Conservation (phyloP, 2,888 invertebrate species). For the Craniophora ligustri region DNA sequence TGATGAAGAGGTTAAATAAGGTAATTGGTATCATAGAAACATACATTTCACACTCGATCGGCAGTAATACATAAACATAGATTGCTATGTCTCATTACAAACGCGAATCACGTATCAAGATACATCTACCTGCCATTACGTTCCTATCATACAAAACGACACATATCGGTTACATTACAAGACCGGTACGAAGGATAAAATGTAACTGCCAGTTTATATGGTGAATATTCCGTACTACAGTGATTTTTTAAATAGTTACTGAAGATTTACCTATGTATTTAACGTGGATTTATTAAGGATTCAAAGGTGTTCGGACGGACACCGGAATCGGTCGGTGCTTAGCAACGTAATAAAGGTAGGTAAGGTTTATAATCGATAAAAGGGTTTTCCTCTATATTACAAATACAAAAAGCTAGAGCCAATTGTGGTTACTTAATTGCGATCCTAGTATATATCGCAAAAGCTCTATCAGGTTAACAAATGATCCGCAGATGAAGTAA, state of each 20-base stretch:
- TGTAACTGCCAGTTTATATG: too few relatives aligned
- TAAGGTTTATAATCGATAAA: conserved; percentile 29
- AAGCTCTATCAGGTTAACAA: too few relatives aligned
- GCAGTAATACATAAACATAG: conserved; percentile 1
- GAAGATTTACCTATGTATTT: too few relatives aligned
- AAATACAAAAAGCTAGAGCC: not conserved
- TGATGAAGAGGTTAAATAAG: not conserved
- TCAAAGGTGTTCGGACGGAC: not conserved
- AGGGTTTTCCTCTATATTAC: conserved; percentile 17
- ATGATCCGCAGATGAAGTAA: too few relatives aligned
- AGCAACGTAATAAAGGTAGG: conserved; percentile 37
- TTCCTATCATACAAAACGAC: conserved; percentile 29
- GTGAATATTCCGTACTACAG: too few relatives aligned
- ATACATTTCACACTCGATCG: conserved; percentile 14
- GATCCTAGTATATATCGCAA: too few relatives aligned
- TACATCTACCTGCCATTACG: conserved; percentile 39
- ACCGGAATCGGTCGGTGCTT: conserved; percentile 14
- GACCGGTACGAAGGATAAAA: too few relatives aligned
- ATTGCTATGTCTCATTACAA: conserved; percentile 6
- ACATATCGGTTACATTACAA: too few relatives aligned
- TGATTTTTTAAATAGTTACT: too few relatives aligned
- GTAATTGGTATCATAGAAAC: conserved; percentile 12
- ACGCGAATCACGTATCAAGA: conserved; percentile 26
- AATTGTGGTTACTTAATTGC: too few relatives aligned
- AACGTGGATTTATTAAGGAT: not conserved